phyloP scores from a whole-genome alignment of 2,888 invertebrate species.

The Melinaea marsaeus region DNA sequence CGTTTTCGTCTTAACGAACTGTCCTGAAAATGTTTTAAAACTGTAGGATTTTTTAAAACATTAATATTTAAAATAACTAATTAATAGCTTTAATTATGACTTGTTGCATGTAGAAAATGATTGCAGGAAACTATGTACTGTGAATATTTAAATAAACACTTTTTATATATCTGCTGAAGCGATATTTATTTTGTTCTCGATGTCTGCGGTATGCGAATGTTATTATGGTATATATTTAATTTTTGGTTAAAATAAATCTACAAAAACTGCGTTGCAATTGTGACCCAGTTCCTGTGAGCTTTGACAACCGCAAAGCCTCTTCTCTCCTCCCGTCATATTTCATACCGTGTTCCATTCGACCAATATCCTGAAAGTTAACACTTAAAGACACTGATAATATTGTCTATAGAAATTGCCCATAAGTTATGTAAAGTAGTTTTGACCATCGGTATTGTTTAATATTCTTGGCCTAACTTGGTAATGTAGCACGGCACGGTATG shows the following conservation, averaged over 20 bases:
- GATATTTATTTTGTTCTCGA: constrained; percentile 2
- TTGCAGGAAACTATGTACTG: background rate
- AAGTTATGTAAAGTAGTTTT: background rate
- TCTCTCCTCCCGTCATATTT: constrained; percentile 7
- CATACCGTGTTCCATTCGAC: constrained; percentile 9
- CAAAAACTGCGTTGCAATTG: constrained; percentile 13
- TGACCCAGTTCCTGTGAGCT: constrained; percentile 20
- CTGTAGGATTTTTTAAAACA: no score
- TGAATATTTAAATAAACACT: background rate
- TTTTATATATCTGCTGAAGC: background rate
- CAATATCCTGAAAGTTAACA: no score
- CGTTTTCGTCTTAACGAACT: no score
- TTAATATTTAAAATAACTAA: no score
- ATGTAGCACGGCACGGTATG: constrained; percentile 14
- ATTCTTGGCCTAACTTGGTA: background rate
- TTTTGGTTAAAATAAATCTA: background rate
- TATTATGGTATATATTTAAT: background rate
- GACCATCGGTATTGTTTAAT: constrained; percentile 9
- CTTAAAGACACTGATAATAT: no score
- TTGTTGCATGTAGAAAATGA: background rate
- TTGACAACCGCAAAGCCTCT: constrained; percentile 17
- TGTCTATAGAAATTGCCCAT: no score
- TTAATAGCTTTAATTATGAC: no score
- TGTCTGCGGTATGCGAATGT: constrained; percentile 2
- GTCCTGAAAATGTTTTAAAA: no score